phyloP scores from a whole-genome alignment of 2,113 vertebrate genomes.

The Cyrtonyx montezumae region DNA sequence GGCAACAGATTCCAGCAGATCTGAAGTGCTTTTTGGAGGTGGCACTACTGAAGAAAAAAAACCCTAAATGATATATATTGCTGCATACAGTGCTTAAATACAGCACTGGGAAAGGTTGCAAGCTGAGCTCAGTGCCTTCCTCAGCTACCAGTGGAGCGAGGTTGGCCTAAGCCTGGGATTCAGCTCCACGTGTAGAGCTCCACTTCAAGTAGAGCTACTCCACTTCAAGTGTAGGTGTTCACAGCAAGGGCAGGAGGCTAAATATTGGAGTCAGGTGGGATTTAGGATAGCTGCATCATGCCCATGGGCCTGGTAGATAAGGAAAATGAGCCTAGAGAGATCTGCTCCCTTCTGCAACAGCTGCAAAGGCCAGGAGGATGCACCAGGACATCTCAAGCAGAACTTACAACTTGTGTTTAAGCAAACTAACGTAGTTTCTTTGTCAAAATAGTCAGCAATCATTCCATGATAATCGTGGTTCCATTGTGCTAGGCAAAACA shows the following conservation, averaged over 20 bases:
- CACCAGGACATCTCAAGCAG: not conserved
- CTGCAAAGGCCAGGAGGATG: not conserved
- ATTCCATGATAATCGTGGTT: not conserved
- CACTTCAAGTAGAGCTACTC: not conserved
- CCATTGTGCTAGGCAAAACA: not conserved
- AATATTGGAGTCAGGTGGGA: not conserved
- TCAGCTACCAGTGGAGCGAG: not conserved
- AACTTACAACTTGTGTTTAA: not conserved
- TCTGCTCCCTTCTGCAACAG: not conserved
- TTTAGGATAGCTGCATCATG: not conserved
- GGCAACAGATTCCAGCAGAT: not conserved
- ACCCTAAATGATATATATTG: not conserved
- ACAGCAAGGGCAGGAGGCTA: not conserved
- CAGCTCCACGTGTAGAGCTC: not conserved
- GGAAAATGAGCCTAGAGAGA: not conserved
- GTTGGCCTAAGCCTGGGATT: not conserved
- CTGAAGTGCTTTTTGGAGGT: not conserved
- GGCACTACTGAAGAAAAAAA: not conserved
- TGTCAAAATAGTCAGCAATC: not conserved
- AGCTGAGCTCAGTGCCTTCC: not conserved
- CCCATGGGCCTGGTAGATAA: not conserved
- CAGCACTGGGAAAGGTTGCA: not conserved
- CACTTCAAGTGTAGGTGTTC: not conserved
- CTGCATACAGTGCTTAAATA: not conserved
- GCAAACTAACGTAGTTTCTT: not conserved